phyloP scores from a whole-genome alignment of 2,888 invertebrate species.

The Celastrina argiolus region DNA sequence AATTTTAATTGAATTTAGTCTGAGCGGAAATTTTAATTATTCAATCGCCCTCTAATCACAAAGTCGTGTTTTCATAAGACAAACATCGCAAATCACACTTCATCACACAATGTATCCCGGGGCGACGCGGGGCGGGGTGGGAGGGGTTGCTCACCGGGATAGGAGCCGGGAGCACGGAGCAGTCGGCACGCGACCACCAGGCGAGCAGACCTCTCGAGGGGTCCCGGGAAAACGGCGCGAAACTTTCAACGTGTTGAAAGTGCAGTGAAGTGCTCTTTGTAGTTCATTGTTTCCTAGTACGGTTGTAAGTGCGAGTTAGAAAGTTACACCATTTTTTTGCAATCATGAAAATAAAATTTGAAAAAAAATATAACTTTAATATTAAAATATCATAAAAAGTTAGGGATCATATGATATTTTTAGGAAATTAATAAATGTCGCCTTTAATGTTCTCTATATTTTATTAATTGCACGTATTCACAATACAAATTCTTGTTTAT shows the following conservation, averaged over 20 bases:
- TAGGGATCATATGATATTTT: no score
- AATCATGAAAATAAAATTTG: no score
- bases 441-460: no score
- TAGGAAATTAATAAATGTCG: no score
- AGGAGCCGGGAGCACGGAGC: conserved; percentile 32
- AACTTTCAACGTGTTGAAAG: conserved; percentile 7
- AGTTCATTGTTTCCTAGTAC: not conserved
- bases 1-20: no score
- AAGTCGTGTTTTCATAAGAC: not conserved
- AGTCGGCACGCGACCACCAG: conserved; percentile 44
- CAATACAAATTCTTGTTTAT: no score
- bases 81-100: conserved; percentile 24
- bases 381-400: no score
- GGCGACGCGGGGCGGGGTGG: conserved; percentile 40
- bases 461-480: no score
- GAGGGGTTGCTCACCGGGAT: conserved; percentile 38
- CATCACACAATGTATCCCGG: conserved; percentile 48
- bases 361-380: no score
- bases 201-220: conserved; percentile 38
- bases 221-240: conserved; percentile 37
- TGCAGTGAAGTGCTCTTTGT: not conserved
- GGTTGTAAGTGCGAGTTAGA: not conserved
- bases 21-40: no score
- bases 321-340: not conserved
- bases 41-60: no score